Percentiles rank a stretch among this genome's conserved stretches.
phyloP scores from a whole-genome alignment of 2,888 invertebrate species.

The Ophion ellenae region DNA sequence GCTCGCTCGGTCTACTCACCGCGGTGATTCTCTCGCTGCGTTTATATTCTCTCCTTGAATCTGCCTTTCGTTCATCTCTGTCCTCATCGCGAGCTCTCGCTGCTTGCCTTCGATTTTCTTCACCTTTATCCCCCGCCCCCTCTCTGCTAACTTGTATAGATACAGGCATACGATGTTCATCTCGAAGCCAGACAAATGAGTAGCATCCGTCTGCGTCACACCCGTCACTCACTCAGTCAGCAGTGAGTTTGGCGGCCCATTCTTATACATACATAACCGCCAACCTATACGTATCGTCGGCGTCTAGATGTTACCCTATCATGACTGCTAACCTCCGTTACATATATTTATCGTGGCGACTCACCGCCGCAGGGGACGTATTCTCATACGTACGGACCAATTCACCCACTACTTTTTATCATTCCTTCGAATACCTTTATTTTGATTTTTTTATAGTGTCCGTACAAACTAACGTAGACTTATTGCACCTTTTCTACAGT shows the following conservation, averaged over 20 bases:
- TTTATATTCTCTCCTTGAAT: conserved; percentile 51
- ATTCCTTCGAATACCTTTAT: conserved; percentile 3
- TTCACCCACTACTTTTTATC: conserved; percentile 37
- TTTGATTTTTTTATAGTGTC: not conserved
- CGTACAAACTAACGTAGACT: conserved; percentile 7
- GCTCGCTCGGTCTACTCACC: conserved; percentile 48
- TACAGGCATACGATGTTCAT: conserved; percentile 74
- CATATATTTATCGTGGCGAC: conserved; percentile 31
- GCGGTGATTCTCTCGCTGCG: conserved; percentile 48
- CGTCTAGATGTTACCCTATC: conserved; percentile 34
- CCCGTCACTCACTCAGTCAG: conserved; percentile 80
- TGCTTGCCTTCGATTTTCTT: conserved; percentile 61
- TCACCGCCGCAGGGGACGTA: conserved; percentile 66
- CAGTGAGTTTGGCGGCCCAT: conserved; percentile 18
- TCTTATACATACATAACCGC: not conserved
- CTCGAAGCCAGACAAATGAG: conserved; percentile 83
- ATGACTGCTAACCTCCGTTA: conserved; percentile 8
- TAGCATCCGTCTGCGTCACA: conserved; percentile 83
- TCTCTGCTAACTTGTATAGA: conserved; percentile 29
- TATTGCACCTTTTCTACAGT: not conserved
- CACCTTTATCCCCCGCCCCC: conserved; percentile 59
- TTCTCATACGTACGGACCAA: conserved; percentile 16
- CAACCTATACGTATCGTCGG: conserved; percentile 19
- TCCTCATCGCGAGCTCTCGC: conserved; percentile 63
- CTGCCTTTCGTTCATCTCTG: conserved; percentile 47